Percentiles rank a stretch among this genome's conserved stretches.
These are phyloP conservation scores for Seladonia tumulorum DNA, from an alignment of 2,888 invertebrate genomes.

Conservation along the genomic window DNA sequence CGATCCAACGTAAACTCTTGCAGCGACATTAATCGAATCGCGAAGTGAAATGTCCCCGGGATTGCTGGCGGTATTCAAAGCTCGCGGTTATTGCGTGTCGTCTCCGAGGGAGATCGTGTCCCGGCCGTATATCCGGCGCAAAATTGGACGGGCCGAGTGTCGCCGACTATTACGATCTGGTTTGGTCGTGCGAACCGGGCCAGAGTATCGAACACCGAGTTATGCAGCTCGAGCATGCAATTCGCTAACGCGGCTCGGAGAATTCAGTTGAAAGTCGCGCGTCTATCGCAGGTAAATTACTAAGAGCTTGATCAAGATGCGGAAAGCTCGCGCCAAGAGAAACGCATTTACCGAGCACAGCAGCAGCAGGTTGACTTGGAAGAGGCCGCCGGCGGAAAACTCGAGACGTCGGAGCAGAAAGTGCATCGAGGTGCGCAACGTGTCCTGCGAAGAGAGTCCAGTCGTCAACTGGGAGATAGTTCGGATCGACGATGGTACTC, in stretches of 20 bases:
- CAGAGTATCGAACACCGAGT: conserved; percentile 5
- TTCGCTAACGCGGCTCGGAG: background rate
- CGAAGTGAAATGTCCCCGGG: background rate
- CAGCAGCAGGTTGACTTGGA: conserved; percentile 77
- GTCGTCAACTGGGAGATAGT: background rate
- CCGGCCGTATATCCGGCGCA: background rate
- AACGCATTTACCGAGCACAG: conserved; percentile 77
- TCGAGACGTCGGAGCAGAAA: conserved; percentile 75
- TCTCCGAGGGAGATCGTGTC: background rate
- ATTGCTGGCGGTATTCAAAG: background rate
- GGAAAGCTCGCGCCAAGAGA: background rate
- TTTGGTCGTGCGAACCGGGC: background rate
- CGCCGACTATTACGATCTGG: background rate
- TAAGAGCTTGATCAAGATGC: too few relatives aligned
- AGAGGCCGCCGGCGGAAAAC: conserved; percentile 81
- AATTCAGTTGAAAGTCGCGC: too few relatives aligned
- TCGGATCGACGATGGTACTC: conserved; percentile 4
- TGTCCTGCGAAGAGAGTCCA: conserved; percentile 26
- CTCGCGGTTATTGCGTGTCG: background rate
- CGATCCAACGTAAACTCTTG: background rate
- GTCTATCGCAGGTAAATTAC: too few relatives aligned
- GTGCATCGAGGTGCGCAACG: conserved; percentile 66
- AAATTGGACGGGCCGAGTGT: background rate
- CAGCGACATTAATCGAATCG: background rate
- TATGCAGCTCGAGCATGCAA: background rate